Percentiles rank a stretch among this genome's conserved stretches.
Conservation (phyloP, 2,797 vertebrate species). For the Epinephelus coioides region DNA sequence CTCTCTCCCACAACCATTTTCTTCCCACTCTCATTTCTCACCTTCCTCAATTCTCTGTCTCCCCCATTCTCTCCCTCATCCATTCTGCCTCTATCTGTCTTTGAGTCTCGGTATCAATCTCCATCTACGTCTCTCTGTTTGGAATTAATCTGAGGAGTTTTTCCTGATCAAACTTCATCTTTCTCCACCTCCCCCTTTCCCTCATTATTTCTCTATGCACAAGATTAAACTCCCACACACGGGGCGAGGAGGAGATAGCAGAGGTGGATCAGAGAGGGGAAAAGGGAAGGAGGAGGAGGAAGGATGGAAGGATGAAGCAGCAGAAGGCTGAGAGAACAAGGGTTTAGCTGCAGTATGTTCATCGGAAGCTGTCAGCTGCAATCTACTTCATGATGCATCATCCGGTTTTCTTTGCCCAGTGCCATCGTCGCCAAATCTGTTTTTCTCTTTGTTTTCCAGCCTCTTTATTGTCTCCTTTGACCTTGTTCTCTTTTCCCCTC, state of each 20-base stretch:
- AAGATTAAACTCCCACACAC: constrained; percentile 67
- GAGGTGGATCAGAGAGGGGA: constrained; percentile 59
- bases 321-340: constrained; percentile 42
- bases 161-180: constrained; percentile 70
- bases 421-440: constrained; percentile 12
- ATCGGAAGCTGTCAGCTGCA: constrained; percentile 52
- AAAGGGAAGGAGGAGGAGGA: constrained; percentile 36
- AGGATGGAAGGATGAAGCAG: constrained; percentile 32
- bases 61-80: constrained; percentile 47
- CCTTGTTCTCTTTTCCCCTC: constrained; percentile 6
- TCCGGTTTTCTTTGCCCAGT: constrained; percentile 33
- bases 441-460: constrained; percentile 34
- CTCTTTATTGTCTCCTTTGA: constrained; percentile 31
- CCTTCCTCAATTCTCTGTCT: constrained; percentile 42
- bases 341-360: constrained; percentile 53
- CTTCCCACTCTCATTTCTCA: constrained; percentile 53
- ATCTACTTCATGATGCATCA: constrained; percentile 55
- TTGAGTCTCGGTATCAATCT: constrained; percentile 63
- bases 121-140: constrained; percentile 67
- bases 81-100: constrained; percentile 49
- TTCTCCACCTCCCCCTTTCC: constrained; percentile 35
- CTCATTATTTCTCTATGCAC: constrained; percentile 59
- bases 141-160: constrained; percentile 61
- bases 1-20: constrained; percentile 55
- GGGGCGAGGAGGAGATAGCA: constrained; percentile 42